Evolutionary conservation across 2,888 invertebrate genomes (phyloP).

Genomic region (Matsumyia berberina): DNA sequence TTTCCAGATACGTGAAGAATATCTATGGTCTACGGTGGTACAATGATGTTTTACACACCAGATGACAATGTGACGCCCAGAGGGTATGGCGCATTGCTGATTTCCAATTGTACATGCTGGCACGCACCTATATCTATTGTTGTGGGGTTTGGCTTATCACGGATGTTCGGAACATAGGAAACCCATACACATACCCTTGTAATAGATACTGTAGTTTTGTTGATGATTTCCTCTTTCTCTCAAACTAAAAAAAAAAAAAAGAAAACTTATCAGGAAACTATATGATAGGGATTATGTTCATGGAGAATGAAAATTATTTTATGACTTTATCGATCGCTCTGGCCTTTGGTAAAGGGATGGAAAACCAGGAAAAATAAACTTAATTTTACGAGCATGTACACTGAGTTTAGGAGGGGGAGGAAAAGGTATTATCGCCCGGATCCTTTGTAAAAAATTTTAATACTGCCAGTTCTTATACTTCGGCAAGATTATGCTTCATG

Average conservation of each 20-base stretch:
- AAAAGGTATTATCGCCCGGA: too few species aligned
- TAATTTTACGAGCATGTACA: too few species aligned
- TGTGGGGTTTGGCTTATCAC: conserved; percentile 57
- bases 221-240: conserved; percentile 15
- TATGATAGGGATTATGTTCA: conserved; percentile 3
- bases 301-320: conserved; percentile 24
- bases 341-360: background rate
- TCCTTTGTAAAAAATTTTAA: too few species aligned
- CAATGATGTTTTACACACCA: conserved; percentile 63
- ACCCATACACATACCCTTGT: conserved; percentile 16
- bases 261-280: background rate
- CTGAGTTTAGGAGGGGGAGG: too few species aligned
- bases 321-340: conserved; percentile 51
- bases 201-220: conserved; percentile 39
- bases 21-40: conserved; percentile 48
- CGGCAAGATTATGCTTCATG: too few species aligned
- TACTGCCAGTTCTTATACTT: too few species aligned
- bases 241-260: background rate
- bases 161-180: conserved; percentile 49
- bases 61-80: conserved; percentile 53
- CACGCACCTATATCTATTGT: conserved; percentile 65
- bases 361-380: background rate
- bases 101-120: conserved; percentile 60
- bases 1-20: conserved; percentile 55
- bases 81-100: conserved; percentile 53